Percentiles rank a stretch among this genome's conserved stretches.
phyloP scores from a whole-genome alignment of 37 sponge, comb jelly and placozoan species.

The Diacarnus erythraeanus region DNA sequence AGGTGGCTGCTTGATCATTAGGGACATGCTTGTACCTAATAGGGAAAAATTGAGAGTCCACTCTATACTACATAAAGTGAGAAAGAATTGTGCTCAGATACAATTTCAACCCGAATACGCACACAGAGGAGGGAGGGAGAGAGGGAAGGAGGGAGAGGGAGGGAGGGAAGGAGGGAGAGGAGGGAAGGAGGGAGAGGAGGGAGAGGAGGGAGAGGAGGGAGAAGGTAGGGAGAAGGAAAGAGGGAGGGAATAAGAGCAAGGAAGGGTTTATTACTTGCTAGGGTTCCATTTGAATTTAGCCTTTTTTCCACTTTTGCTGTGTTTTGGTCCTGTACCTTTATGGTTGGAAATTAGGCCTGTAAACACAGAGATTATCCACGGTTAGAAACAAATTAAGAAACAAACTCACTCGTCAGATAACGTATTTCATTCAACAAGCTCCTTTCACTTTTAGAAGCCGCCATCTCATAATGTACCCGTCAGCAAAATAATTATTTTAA shows the following conservation, averaged over 20 bases:
- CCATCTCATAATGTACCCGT: too few relatives aligned
- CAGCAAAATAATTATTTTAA: too few relatives aligned
- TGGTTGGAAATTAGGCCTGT: neutral
- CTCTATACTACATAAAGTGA: too few relatives aligned
- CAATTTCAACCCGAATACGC: too few relatives aligned
- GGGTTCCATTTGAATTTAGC: neutral
- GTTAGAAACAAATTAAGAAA: neutral
- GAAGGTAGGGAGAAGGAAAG: neutral
- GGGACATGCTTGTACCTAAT: too few relatives aligned
- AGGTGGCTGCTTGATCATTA: too few relatives aligned
- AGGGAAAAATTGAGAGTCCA: too few relatives aligned
- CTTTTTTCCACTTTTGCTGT: neutral
- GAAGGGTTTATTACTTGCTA: neutral
- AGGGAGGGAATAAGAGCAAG: neutral
- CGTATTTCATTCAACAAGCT: constrained; percentile 45
- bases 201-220: constrained; percentile 2
- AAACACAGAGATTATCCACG: neutral
- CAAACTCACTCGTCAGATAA: constrained; percentile 61
- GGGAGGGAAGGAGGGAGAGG: neutral
- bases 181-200: constrained; percentile 17
- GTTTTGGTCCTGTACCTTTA: neutral
- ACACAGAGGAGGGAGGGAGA: too few relatives aligned
- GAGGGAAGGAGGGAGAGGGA: neutral
- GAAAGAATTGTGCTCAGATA: constrained; percentile 1
- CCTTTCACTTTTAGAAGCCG: constrained; percentile 23